These are phyloP conservation scores for Xiphophorus birchmanni DNA, from an alignment of 2,797 vertebrate species.

Conservation along the genomic window DNA sequence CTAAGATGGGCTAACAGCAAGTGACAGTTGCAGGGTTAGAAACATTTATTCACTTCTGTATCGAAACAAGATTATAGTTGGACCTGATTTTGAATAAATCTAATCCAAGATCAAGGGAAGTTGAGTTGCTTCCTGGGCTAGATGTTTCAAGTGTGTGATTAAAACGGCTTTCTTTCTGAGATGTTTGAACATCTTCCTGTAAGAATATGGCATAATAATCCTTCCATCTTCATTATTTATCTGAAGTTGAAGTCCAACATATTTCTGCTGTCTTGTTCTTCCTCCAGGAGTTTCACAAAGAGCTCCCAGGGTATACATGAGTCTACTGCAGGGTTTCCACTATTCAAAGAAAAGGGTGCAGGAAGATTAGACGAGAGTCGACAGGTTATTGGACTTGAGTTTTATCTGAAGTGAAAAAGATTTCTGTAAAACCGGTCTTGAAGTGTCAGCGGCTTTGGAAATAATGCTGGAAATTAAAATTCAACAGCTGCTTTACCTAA, in stretches of 20 bases:
- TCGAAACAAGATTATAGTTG: neutral
- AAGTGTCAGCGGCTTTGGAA: neutral
- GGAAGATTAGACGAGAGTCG: neutral
- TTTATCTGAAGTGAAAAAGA: neutral
- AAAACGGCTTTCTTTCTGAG: neutral
- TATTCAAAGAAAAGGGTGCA: neutral
- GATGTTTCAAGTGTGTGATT: neutral
- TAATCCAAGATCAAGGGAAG: neutral
- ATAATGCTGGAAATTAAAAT: neutral
- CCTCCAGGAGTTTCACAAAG: neutral
- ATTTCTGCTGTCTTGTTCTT: neutral
- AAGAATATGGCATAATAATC: neutral
- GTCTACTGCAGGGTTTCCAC: neutral
- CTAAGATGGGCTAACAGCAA: constrained; percentile 51
- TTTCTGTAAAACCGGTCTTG: neutral
- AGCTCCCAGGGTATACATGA: neutral
- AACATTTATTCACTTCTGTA: constrained; percentile 20
- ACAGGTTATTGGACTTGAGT: neutral
- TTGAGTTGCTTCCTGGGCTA: neutral
- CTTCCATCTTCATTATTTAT: neutral
- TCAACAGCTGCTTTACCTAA: neutral
- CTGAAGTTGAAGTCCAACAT: neutral
- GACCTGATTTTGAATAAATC: neutral
- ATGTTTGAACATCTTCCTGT: neutral
- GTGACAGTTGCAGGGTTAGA: constrained; percentile 24